Conservation (phyloP, 1,140 invertebrate species). For the Heliconius nattereri region DNA sequence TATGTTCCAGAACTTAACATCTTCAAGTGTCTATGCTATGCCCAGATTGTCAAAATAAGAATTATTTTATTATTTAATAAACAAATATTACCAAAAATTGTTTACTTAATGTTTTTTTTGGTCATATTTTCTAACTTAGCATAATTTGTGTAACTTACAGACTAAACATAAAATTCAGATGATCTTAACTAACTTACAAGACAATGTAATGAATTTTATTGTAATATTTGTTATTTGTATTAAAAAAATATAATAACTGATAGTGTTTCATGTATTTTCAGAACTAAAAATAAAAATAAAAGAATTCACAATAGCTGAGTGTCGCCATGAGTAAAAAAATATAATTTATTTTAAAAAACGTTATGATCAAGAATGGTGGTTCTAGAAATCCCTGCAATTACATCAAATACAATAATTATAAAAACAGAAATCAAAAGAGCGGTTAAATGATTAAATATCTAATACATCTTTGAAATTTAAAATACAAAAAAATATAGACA, state of each 20-base stretch:
- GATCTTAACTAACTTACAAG: slow-evolving; percentile 4
- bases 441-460: background rate
- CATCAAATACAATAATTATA: background rate
- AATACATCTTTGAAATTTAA: background rate
- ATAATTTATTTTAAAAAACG: background rate
- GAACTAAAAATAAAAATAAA: background rate
- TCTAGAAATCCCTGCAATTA: slow-evolving; percentile 6
- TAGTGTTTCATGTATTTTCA: slow-evolving; percentile 17
- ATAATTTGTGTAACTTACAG: slow-evolving; percentile 10
- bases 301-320: background rate
- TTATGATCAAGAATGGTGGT: background rate
- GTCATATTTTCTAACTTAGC: slow-evolving; percentile 4
- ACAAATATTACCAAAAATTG: slow-evolving; percentile 7
- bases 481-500: background rate
- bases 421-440: background rate
- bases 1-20: slow-evolving; percentile 12
- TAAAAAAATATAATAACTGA: slow-evolving; percentile 1
- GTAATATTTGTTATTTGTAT: slow-evolving; percentile 8
- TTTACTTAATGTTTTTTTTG: background rate
- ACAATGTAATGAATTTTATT: background rate
- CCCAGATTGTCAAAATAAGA: slow-evolving; percentile 48
- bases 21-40: slow-evolving; percentile 49
- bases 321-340: slow-evolving; percentile 16
- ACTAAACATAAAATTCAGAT: background rate
- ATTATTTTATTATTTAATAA: background rate